Percentiles rank a stretch among this genome's conserved stretches.
Conservation (phyloP, 1,140 invertebrate species). For the Manduca sexta region DNA sequence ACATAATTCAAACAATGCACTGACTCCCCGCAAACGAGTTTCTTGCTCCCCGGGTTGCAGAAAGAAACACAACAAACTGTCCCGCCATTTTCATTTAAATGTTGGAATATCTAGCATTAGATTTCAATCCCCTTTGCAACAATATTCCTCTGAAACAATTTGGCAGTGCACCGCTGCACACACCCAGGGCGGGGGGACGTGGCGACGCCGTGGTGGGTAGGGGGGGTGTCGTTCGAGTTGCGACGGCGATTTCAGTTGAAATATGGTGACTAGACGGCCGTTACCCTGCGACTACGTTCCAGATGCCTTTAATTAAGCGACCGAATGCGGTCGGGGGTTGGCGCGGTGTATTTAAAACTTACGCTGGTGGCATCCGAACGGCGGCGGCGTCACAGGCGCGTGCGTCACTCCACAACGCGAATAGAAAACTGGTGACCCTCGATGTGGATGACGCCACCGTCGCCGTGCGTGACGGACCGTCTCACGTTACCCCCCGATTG, state of each 20-base stretch:
- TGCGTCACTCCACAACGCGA: slow-evolving; percentile 57
- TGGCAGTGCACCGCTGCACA: slow-evolving; percentile 30
- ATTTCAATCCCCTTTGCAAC: slow-evolving; percentile 26
- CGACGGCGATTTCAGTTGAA: slow-evolving; percentile 32
- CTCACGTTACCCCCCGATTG: slow-evolving; percentile 40
- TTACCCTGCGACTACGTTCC: slow-evolving; percentile 38
- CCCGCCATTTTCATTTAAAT: too few relatives aligned
- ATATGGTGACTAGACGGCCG: slow-evolving; percentile 45
- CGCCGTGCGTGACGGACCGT: slow-evolving; percentile 37
- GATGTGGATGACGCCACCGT: slow-evolving; percentile 38
- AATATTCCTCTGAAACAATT: slow-evolving; percentile 29
- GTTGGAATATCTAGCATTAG: background rate
- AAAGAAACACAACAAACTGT: too few relatives aligned
- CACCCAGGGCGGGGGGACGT: background rate
- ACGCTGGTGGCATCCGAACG: slow-evolving; percentile 17
- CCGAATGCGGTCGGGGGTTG: slow-evolving; percentile 15
- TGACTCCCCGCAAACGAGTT: too few relatives aligned
- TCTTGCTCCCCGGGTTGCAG: too few relatives aligned
- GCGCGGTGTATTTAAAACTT: slow-evolving; percentile 32
- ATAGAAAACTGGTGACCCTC: slow-evolving; percentile 61
- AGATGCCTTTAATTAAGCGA: slow-evolving; percentile 48
- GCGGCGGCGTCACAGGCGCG: slow-evolving; percentile 40
- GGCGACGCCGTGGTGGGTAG: slow-evolving; percentile 4
- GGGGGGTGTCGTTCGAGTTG: slow-evolving; percentile 11
- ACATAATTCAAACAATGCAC: too few relatives aligned